These are phyloP conservation scores for Zeugodacus cucurbitae DNA, from an alignment of 1,140 invertebrate species.

Conservation along the genomic window DNA sequence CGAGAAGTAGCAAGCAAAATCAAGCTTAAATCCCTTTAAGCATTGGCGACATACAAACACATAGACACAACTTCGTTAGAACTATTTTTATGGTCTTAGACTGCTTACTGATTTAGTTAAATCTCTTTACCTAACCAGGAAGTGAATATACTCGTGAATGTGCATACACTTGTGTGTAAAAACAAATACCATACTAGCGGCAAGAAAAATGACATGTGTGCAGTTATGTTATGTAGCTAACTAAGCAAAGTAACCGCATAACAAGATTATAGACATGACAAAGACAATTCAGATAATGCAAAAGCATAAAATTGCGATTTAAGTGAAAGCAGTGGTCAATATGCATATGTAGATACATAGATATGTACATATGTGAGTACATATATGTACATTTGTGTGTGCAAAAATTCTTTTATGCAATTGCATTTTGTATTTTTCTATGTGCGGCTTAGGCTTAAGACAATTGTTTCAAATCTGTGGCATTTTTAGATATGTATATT, in stretches of 20 bases:
- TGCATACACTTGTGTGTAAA: background rate
- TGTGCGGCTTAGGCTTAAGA: background rate
- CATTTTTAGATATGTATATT: background rate
- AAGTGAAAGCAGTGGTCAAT: background rate
- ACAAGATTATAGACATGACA: constrained; percentile 32
- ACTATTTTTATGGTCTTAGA: background rate
- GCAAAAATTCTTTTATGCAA: background rate
- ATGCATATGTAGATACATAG: background rate
- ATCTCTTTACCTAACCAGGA: constrained; percentile 35
- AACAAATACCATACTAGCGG: background rate
- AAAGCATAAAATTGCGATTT: constrained; percentile 29
- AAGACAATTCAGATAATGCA: constrained; percentile 33
- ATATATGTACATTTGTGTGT: background rate
- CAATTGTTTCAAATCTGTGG: background rate
- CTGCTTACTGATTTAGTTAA: constrained; percentile 27
- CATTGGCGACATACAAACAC: background rate
- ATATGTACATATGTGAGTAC: background rate
- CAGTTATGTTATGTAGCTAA: background rate
- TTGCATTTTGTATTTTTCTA: background rate
- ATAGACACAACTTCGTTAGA: background rate
- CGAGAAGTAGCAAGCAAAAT: background rate
- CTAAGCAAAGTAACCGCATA: constrained; percentile 29
- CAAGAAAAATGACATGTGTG: background rate
- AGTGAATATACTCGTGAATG: background rate
- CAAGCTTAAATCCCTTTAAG: constrained; percentile 35